Base-by-base conservation (phyloP, 2,888 invertebrate genomes). In the Therioaphis trifolii region DNA sequence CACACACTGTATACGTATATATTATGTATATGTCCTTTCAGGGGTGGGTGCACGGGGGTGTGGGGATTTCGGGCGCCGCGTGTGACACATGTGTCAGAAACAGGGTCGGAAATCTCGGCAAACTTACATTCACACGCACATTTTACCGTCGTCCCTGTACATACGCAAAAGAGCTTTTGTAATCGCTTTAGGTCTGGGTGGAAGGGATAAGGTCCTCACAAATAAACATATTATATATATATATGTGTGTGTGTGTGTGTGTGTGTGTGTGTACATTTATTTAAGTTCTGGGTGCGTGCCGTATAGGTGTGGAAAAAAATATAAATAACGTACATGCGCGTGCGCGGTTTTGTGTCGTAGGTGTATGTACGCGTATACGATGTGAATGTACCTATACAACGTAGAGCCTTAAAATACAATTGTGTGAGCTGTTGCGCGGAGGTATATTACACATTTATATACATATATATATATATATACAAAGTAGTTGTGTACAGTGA, bases 101-200 rank as follows among this genome's bases (percentile, higher is more conserved):
- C 80, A 82, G 72, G 80, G 80, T 82, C 72, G 80, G 80, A 82
- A 82, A 82, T 72, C 80, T 82, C 80, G 63, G 72, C 12, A 82
- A 71, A 82, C 72, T 72, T 35, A 80, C 24, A 61, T 12, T 29
- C 11, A 9, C 24, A 27, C 24, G 46, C 21, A 21, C 27, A n/a
- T n/a, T n/a, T n/a, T n/a, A n/a, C n/a, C 27, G n/a, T n/a, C n/a
- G n/a, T n/a, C n/a, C n/a, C n/a, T n/a, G n/a, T n/a, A n/a, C n/a
- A n/a, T n/a, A 18, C 29, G 46, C 40, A 71, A 80, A 69, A 5
- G 46, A 46, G 80, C 80, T 80, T 72, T 80, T 72, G 61, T 72
- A 72, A 80, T 72, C 72, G 61, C 49, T 61, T 58, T 71, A 43
- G 15, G 43, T 14, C 18, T 11, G 21, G 21, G 63, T 12, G n/a